Evolutionary conservation across 2,113 vertebrate genomes (phyloP).

Genomic region (Mastomys coucha): DNA sequence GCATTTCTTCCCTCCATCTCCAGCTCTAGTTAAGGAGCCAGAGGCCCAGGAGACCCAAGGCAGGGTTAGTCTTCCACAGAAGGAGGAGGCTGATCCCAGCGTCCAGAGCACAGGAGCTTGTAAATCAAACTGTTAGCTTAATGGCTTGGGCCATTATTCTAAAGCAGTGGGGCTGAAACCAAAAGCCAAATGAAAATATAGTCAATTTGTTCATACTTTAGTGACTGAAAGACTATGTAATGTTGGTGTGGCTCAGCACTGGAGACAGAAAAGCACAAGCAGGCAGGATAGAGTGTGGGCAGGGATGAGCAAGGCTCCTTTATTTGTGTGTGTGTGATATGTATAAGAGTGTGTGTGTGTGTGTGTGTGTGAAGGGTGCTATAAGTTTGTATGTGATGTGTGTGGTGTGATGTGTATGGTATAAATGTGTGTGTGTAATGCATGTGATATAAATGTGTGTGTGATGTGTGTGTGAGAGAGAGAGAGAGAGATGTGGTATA

Average conservation of each 20-base stretch:
- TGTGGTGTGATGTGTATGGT: background rate
- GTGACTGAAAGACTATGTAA: constrained; percentile 85
- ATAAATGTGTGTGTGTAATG: background rate
- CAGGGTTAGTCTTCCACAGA: constrained; percentile 78
- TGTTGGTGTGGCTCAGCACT: constrained; percentile 52
- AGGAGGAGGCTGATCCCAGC: constrained; percentile 45
- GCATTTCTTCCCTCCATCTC: background rate
- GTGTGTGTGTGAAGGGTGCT: background rate
- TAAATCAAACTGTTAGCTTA: constrained; percentile 84
- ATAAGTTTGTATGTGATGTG: background rate
- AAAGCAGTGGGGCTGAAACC: constrained; percentile 87
- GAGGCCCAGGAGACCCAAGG: constrained; percentile 76
- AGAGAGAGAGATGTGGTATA: too few species aligned
- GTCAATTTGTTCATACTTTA: constrained; percentile 87
- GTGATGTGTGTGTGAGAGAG: too few species aligned
- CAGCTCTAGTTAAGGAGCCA: constrained; percentile 42
- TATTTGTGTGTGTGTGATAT: background rate
- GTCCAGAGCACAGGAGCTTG: constrained; percentile 61
- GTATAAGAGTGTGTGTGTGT: background rate
- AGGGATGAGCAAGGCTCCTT: background rate
- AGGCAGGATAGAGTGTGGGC: background rate
- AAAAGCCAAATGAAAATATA: constrained; percentile 81
- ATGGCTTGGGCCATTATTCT: constrained; percentile 85
- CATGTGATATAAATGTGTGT: background rate
- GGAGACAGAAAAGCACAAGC: constrained; percentile 48